Evolutionary conservation across 2,113 vertebrate genomes (phyloP).

Genomic region (Petroica traversi): DNA sequence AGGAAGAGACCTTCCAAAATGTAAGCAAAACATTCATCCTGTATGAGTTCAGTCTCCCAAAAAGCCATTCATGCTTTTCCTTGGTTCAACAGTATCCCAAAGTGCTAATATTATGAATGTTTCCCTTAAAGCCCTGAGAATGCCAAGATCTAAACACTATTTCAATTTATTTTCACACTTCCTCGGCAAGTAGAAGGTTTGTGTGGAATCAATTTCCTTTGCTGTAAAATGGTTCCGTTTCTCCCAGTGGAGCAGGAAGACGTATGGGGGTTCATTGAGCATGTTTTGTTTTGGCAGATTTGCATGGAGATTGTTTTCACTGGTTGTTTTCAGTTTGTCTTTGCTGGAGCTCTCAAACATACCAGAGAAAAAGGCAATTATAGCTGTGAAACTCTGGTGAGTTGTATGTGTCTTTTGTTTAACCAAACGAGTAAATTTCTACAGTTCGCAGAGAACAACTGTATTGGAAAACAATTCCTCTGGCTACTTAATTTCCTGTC

Average conservation of each 20-base stretch:
- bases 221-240: not conserved
- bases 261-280: fast-evolving
- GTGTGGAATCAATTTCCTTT: not conserved
- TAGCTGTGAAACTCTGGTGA: not conserved
- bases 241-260: not conserved
- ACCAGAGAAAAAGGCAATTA: constrained; percentile 1
- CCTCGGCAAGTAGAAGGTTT: not conserved
- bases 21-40: not conserved
- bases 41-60: not conserved
- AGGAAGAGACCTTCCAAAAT: not conserved
- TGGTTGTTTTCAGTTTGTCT: not conserved
- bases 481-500: constrained; percentile 30
- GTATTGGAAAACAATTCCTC: not conserved
- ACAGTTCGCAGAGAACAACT: not conserved
- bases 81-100: not conserved
- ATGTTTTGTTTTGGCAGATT: not conserved
- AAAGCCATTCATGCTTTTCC: not conserved
- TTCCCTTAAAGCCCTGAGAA: not conserved
- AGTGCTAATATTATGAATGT: not conserved
- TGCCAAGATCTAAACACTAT: not conserved
- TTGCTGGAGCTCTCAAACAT: not conserved
- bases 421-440: constrained; percentile 26
- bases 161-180: not conserved
- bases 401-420: constrained; percentile 8
- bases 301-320: not conserved